A percentile compares a stretch with the other conserved stretches of the same genome.
phyloP scores from a whole-genome alignment of 2,888 invertebrate genomes.

The Euzophera pinguis region DNA sequence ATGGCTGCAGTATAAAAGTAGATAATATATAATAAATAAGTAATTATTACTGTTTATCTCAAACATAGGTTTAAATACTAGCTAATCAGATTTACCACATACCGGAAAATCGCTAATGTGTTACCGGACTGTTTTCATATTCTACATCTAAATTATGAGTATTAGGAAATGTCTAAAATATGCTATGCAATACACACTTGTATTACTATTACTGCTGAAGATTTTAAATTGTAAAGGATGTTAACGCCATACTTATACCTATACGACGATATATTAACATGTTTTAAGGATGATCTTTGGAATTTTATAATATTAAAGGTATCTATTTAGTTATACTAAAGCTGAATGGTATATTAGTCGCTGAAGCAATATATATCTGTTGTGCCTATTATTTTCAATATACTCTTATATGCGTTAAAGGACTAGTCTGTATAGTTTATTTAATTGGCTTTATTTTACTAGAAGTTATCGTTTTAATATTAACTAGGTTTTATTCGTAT shows the following conservation, averaged over 20 bases:
- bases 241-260: not conserved
- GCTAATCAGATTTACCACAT: no score
- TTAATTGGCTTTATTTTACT: not conserved
- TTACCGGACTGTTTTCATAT: no score
- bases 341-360: not conserved
- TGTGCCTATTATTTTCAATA: slow-evolving; percentile 5
- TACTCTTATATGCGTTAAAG: slow-evolving; percentile 5
- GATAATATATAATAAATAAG: no score
- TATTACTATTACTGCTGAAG: not conserved
- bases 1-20: no score
- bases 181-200: no score
- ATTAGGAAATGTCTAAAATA: no score
- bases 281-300: not conserved
- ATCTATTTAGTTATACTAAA: not conserved
- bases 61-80: no score
- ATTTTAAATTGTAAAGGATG: not conserved
- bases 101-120: no score
- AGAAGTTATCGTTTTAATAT: not conserved
- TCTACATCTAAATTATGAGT: no score
- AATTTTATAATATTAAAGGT: not conserved
- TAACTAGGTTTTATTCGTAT: not conserved
- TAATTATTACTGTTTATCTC: no score
- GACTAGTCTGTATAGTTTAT: slow-evolving; percentile 3
- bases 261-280: not conserved
- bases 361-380: not conserved